Evolutionary conservation across 2,113 vertebrate genomes (phyloP).

Genomic region (Centrocercus urophasianus): DNA sequence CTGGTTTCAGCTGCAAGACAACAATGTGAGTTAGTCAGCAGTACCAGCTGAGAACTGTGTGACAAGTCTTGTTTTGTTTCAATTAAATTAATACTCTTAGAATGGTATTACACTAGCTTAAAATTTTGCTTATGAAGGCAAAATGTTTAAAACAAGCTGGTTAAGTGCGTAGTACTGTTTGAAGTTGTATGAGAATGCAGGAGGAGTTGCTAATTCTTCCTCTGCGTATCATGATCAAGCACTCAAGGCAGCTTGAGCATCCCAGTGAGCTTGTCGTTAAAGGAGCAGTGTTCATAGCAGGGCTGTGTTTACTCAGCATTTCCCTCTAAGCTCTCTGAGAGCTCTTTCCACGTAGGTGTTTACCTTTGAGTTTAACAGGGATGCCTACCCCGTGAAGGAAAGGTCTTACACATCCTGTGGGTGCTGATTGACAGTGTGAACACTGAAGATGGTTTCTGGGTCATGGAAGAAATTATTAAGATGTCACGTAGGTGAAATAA

Average conservation of each 20-base stretch:
- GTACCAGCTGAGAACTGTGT: background rate
- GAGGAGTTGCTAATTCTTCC: constrained; percentile 45
- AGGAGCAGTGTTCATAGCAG: constrained; percentile 8
- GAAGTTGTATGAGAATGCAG: constrained; percentile 15
- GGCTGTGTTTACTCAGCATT: constrained; percentile 54
- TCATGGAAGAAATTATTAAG: background rate
- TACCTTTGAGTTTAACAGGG: background rate
- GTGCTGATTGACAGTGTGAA: background rate
- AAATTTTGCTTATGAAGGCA: constrained; percentile 56
- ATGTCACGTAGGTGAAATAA: background rate
- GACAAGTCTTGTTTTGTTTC: constrained; percentile 42
- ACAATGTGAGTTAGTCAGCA: background rate
- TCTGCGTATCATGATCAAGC: background rate
- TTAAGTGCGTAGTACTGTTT: constrained; percentile 33
- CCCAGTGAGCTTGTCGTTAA: constrained; percentile 26
- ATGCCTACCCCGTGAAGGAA: background rate
- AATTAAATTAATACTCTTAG: constrained; percentile 12
- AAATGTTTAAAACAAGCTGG: constrained; percentile 54
- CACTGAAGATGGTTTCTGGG: background rate
- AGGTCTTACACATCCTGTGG: background rate
- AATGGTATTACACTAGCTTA: constrained; percentile 39
- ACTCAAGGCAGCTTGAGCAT: constrained; percentile 49
- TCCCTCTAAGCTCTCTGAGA: constrained; percentile 7
- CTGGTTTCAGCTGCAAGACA: background rate
- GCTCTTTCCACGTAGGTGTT: background rate